Percentiles rank a stretch among this genome's conserved stretches.
These are phyloP conservation scores for Pelvicachromis taeniatus DNA, from an alignment of 2,113 vertebrate genomes.

Conservation along the genomic window DNA sequence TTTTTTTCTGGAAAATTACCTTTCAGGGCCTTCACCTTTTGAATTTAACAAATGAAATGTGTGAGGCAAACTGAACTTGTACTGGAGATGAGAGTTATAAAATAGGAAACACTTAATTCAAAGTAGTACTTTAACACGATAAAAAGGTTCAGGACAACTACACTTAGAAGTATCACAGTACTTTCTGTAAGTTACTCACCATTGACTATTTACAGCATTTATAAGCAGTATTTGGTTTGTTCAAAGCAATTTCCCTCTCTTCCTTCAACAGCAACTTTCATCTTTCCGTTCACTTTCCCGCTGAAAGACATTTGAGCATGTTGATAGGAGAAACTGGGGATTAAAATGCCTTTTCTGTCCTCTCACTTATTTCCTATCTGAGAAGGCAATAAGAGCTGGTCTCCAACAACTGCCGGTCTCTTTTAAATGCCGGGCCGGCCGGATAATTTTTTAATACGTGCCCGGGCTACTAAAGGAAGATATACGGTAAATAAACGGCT, in stretches of 20 bases:
- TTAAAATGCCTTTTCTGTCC: no score
- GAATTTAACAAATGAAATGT: background rate
- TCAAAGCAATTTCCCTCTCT: background rate
- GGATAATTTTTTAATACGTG: no score
- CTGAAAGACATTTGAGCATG: background rate
- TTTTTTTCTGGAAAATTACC: background rate
- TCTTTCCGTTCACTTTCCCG: background rate
- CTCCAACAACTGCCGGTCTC: no score
- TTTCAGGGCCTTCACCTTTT: background rate
- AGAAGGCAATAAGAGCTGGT: no score
- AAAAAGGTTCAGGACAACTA: background rate
- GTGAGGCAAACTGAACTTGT: background rate
- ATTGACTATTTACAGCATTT: background rate
- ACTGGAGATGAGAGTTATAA: background rate
- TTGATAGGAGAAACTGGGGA: background rate
- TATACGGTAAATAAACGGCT: background rate
- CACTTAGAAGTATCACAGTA: background rate
- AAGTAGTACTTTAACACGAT: background rate
- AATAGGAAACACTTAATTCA: background rate
- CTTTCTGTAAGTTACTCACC: background rate
- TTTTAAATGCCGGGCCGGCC: no score
- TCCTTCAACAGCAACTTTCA: background rate
- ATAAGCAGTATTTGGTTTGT: background rate
- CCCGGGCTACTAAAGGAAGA: no score
- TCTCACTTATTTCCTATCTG: no score